Conservation (phyloP, 2,888 invertebrate species). For the Crossocerus cetratus region DNA sequence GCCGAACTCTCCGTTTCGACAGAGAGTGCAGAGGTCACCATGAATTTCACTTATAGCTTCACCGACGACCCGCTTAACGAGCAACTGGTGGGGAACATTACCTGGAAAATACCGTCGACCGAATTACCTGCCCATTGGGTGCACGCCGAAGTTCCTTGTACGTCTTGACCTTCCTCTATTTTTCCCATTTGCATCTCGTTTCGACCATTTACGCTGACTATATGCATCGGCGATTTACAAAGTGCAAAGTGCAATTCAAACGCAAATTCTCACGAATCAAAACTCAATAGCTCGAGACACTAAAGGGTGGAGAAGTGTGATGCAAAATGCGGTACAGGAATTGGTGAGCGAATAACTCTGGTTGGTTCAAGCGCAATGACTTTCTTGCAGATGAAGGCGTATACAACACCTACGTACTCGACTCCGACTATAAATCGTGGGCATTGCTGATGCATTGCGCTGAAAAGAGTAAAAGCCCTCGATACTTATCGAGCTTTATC, state of each 20-base stretch:
- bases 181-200: too few species aligned
- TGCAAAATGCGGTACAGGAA: too few species aligned
- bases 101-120: conserved; percentile 88
- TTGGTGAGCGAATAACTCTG: background rate
- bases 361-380: background rate
- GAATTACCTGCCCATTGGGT: conserved; percentile 90
- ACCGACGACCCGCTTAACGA: conserved; percentile 91
- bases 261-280: too few species aligned
- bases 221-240: too few species aligned
- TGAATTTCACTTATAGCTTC: conserved; percentile 93
- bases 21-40: conserved; percentile 83
- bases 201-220: too few species aligned
- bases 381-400: conserved; percentile 86
- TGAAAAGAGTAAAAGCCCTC: conserved; percentile 86
- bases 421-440: conserved; percentile 91
- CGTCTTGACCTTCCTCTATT: background rate
- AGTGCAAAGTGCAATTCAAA: too few species aligned
- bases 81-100: conserved; percentile 89
- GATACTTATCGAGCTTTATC: conserved; percentile 90
- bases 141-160: conserved; percentile 90
- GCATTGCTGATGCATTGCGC: conserved; percentile 91
- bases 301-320: too few species aligned
- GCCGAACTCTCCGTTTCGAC: conserved; percentile 82
- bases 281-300: too few species aligned
- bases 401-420: conserved; percentile 92